Evolutionary conservation across 2,797 vertebrate genomes (phyloP).

Genomic region (Helicolenus hilgendorfi): DNA sequence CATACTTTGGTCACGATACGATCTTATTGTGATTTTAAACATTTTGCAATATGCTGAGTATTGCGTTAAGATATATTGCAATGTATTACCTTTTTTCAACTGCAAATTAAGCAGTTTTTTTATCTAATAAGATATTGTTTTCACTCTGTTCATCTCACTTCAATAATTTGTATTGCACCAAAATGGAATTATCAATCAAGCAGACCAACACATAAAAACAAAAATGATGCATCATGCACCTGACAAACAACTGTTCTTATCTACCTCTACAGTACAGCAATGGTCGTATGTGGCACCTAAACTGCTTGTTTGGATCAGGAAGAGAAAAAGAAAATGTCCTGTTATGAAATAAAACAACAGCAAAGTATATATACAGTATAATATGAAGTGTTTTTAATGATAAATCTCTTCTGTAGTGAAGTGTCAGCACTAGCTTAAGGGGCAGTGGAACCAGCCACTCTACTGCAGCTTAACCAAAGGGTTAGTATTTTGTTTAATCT

Average conservation of each 20-base stretch:
- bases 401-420: background rate
- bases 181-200: background rate
- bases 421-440: background rate
- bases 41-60: too few relatives aligned
- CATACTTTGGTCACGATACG: background rate
- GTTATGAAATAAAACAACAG: background rate
- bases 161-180: too few relatives aligned
- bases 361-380: background rate
- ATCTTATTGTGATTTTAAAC: background rate
- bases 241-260: background rate
- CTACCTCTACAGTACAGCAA: background rate
- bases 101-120: too few relatives aligned
- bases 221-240: background rate
- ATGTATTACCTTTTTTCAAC: background rate
- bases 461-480: slow-evolving; percentile 1
- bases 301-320: background rate
- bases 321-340: background rate
- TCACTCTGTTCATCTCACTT: too few relatives aligned
- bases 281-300: too few relatives aligned
- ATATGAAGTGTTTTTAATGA: background rate
- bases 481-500: background rate
- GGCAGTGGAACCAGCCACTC: background rate
- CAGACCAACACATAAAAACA: background rate
- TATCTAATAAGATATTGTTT: too few relatives aligned
- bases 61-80: background rate